Evolutionary conservation across 2,888 invertebrate genomes (phyloP).

Genomic region (Melanostoma mellinum): DNA sequence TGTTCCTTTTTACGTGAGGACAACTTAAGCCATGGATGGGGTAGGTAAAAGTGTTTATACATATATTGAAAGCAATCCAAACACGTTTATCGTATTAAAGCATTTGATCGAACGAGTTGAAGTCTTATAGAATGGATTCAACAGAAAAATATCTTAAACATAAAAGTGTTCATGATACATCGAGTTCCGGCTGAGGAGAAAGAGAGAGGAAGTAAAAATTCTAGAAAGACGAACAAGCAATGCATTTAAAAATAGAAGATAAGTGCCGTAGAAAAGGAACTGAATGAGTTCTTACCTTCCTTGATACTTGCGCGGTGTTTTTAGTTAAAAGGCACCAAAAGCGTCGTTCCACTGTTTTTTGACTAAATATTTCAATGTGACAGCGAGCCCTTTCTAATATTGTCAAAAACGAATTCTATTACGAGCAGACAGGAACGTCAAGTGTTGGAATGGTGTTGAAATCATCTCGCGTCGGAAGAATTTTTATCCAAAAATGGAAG

Average conservation of each 20-base stretch:
- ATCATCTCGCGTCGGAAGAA: no score
- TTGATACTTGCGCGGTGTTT: no score
- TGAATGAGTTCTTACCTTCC: no score
- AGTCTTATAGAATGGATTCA: slow-evolving; percentile 15
- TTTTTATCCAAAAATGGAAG: no score
- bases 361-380: no score
- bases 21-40: neutral
- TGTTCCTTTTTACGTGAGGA: slow-evolving; percentile 21
- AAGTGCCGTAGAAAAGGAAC: no score
- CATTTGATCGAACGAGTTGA: slow-evolving; percentile 14
- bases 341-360: no score
- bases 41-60: neutral
- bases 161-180: neutral
- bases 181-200: neutral
- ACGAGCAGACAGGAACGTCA: no score
- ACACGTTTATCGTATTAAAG: slow-evolving; percentile 31
- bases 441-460: no score
- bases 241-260: slow-evolving; percentile 3
- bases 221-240: neutral
- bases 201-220: neutral
- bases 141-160: slow-evolving; percentile 3
- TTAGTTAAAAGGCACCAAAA: no score
- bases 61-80: neutral
- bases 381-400: no score
- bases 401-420: no score